Evolutionary conservation across 1,140 invertebrate species (phyloP).

Genomic region (Melipona quadrifasciata): DNA sequence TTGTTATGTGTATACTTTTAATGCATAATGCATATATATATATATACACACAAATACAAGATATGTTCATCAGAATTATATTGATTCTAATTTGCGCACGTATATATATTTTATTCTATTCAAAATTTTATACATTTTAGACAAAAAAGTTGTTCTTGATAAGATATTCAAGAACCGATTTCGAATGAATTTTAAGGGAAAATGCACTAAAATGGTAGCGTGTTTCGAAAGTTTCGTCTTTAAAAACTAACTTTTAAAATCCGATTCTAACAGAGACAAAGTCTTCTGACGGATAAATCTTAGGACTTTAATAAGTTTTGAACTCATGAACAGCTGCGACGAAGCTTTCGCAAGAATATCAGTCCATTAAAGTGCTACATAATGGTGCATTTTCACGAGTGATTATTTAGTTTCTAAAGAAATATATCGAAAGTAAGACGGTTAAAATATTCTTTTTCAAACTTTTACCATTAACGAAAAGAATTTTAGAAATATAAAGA

Average conservation of each 20-base stretch:
- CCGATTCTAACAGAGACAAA: slow-evolving; percentile 14
- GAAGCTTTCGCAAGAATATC: slow-evolving; percentile 23
- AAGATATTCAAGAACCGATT: not conserved
- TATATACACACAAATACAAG: not conserved
- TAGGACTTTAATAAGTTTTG: slow-evolving; percentile 12
- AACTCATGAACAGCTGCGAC: slow-evolving; percentile 4
- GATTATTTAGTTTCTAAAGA: not conserved
- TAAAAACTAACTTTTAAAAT: slow-evolving; percentile 24
- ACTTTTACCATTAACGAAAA: not conserved
- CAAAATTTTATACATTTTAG: no score
- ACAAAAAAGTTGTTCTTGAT: no score
- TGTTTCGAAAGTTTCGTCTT: not conserved
- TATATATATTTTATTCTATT: not conserved
- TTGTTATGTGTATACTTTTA: not conserved
- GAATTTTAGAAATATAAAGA: not conserved
- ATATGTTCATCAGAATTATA: not conserved
- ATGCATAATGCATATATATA: not conserved
- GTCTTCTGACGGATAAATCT: slow-evolving; percentile 15
- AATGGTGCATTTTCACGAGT: not conserved
- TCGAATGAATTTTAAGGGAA: not conserved
- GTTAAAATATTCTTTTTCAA: no score
- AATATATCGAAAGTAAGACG: not conserved
- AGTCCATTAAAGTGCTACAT: slow-evolving; percentile 4
- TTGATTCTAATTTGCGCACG: not conserved
- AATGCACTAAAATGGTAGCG: not conserved